Evolutionary conservation across 1,140 invertebrate genomes (phyloP), one percentile per base, ranked within the genome.

Genomic region (Hypsibius dujardini): DNA sequence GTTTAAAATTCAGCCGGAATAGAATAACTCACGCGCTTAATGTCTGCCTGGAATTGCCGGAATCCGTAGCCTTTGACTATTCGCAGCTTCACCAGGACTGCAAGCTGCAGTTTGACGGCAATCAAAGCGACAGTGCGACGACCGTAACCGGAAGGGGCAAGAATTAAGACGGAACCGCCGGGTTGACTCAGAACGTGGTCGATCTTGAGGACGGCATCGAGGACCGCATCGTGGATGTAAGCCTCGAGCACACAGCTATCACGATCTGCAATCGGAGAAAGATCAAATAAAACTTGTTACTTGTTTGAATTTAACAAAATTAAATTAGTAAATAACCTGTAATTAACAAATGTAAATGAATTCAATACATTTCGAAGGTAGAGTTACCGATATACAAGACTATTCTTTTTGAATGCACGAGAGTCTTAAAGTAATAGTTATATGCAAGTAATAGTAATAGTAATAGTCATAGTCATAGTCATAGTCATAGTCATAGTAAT

Each of bases 61-160:
- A 85, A 71, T 12, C 76, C 76, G 75, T 87, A 88, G 28, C 78
- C 78, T 46, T 82, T 75, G 15, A 80, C 79, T 45, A 86, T 81
- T 76, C 84, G 84, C 0, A 84, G 84, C 2, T 82, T 80, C 73
- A 88, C 79, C 2, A 92, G 76, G 71, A 83, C 84, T 70, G 87
- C 84, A 62, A 85, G 83, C 70, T 88, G 86, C 76, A 90, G 80
- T 67, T 84, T 82, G 7, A 89, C 84, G 2, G 88, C 84, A 7
- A 93, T 82, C 75, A 84, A 84, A 1, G 87, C 81, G 1, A 88
- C 85, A 28, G 88, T 86, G 74, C 87, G 83, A 59, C 90, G 82
- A 7, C 91, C 89, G 67, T 87, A 84, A 2, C 91, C 92, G 59
- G 86, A 83, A 74, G 85, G 81, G 3, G 90, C 90, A 40, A 86